Evolutionary conservation across 1,140 invertebrate species (phyloP).

Genomic region (Drosophila nasuta): DNA sequence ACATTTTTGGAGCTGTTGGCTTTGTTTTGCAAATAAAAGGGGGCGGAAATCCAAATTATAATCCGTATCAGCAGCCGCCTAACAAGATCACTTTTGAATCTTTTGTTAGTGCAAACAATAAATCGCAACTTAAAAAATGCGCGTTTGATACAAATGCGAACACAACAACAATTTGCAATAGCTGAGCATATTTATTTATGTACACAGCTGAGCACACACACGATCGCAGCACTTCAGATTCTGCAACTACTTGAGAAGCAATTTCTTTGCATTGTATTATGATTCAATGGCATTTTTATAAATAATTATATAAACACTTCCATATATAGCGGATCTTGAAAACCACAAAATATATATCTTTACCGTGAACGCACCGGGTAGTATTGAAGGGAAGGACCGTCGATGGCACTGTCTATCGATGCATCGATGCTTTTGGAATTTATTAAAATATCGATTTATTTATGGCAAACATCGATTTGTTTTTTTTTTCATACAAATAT

Average conservation of each 20-base stretch:
- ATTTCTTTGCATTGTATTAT: background rate
- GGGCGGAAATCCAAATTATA: conserved; percentile 8
- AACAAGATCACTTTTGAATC: conserved; percentile 1
- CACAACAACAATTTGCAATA: conserved; percentile 1
- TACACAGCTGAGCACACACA: conserved; percentile 3
- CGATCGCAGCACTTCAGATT: background rate
- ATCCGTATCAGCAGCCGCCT: background rate
- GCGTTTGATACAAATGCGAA: background rate
- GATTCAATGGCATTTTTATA: conserved; percentile 4
- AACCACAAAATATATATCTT: conserved; percentile 10
- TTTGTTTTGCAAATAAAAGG: conserved; percentile 9
- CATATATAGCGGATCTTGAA: conserved; percentile 3
- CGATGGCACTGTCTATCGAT: too few species aligned
- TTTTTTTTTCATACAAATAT: too few species aligned
- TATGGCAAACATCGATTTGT: too few species aligned
- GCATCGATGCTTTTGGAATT: too few species aligned
- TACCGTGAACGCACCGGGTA: conserved; percentile 21
- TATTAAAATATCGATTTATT: too few species aligned
- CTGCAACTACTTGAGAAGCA: background rate
- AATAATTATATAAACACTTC: background rate
- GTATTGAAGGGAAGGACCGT: conserved; percentile 17
- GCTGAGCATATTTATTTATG: background rate
- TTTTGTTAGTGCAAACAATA: background rate
- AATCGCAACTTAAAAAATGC: background rate
- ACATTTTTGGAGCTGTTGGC: background rate